Base-by-base conservation (phyloP, 2,797 vertebrate genomes). In the Gymnothorax javanicus region DNA sequence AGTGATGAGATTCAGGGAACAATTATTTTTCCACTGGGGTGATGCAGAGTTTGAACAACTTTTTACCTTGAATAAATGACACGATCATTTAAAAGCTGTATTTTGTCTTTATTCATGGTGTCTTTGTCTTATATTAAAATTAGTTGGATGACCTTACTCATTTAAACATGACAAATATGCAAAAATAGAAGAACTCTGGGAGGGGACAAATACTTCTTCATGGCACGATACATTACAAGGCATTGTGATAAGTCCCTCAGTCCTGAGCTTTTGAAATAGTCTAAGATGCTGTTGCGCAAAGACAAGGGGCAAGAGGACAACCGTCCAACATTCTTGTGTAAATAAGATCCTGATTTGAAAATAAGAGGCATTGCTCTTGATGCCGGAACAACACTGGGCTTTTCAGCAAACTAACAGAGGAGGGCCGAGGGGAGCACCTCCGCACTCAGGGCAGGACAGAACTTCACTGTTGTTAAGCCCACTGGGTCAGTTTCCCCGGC, bases 381-480 rank as follows among this genome's bases (percentile, higher is more conserved):
- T 54, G 77, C 64, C 85, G 71, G 82, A 87, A 95, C 92, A 94
- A 94, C 92, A 90, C 67, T 60, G 86, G 85, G 82, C 94, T 94
- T 90, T 95, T 64, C 84, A 71, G 77, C 89, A 87, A 57, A 62
- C 20, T 56, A 15, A 23, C 82, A 87, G 20, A 77, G 58, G 82
- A 71, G 84, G 82, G 81, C 33, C 89, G 86, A 90, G 84, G 86
- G 77, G 86, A 86, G 84, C 90, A 90, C 87, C 91, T 89, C 52
- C 56, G 86, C 87, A 71, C 77, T 88, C 86, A 84, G 73, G 92
- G 62, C 43, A 59, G 69, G 85, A 96, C 94, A 96, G 88, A 91
- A 86, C 89, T 92, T 89, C 88, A 91, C 93, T 95, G 94, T 96
- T 94, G 91, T 87, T 77, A 87, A 88, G 60, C 73, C 84, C 84